Conservation (phyloP, 2,888 invertebrate genomes). For the Litoditis marina region DNA sequence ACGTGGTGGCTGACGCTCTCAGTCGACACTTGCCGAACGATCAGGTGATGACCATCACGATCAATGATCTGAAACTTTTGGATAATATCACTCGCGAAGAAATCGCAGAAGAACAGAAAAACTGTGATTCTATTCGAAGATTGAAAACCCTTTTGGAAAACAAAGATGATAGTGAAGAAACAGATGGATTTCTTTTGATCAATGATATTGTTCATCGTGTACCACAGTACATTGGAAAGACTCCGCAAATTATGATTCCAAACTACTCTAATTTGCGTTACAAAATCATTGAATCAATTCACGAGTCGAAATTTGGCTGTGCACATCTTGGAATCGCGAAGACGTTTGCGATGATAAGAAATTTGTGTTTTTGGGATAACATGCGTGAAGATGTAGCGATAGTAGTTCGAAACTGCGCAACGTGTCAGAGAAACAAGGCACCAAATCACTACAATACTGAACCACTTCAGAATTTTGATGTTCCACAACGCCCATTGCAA, state of each 20-base stretch:
- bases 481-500: background rate
- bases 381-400: background rate
- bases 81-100: too few relatives aligned
- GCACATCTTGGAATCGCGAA: background rate
- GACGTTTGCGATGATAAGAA: background rate
- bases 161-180: too few relatives aligned
- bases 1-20: constrained; percentile 14
- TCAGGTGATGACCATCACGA: too few relatives aligned
- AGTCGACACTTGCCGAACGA: constrained; percentile 6
- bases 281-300: background rate
- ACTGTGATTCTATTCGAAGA: too few relatives aligned
- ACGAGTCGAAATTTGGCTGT: background rate
- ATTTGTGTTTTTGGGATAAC: background rate
- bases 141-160: too few relatives aligned
- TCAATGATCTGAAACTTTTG: too few relatives aligned
- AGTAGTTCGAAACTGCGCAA: background rate
- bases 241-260: background rate
- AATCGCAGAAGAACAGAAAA: too few relatives aligned
- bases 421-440: background rate
- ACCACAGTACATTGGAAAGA: background rate
- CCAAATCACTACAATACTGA: background rate
- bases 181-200: background rate
- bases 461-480: background rate
- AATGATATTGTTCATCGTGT: background rate
- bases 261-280: background rate